Base-by-base conservation (phyloP, 2,113 vertebrate species). In the Percopsis transmontana region DNA sequence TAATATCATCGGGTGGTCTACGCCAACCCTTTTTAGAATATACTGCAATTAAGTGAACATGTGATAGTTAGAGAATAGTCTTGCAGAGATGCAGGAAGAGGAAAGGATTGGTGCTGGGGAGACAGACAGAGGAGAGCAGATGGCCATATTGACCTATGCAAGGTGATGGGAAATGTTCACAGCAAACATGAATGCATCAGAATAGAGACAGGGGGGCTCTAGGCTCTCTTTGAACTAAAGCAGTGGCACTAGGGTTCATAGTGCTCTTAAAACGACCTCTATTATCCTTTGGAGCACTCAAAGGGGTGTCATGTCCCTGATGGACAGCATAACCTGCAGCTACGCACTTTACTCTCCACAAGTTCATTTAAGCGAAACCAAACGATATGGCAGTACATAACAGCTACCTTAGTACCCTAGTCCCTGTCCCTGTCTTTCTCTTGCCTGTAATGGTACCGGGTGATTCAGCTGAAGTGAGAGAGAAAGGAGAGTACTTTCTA, bases 221-320 rank as follows among this genome's bases (percentile, higher is more conserved):
- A 53, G 52, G 72, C 70, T 72, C 41, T 65, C 41, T 15, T 41
- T 40, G 4, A 23, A 19, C 51, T 65, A 56, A 52, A 74, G 24
- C 44, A 57, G 50, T 74, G 68, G 77, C 61, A 68, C 66, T 83
- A 76, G 66, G 64, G 63, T 67, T 70, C 48, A 77, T 72, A 58
- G 57, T 65, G 62, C 75, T 81, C 77, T 81, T 74, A 70, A 82
- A 85, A 58, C 48, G 65, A 3, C 5, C 14, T 48, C 38, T 21
- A 51, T 65, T 56, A 54, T 62, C 63, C 53, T n/a, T 15, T 68
- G 42, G 41, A 68, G 51, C 42, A 69, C 60, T 62, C 61, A 15
- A 15, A 54, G 21, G 62, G 48, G n/a, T 68, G 66, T 70, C 54
- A 45, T 63, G 44, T 72, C 50, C 42, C 55, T 70, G 58, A 70